Percentiles rank a stretch among this genome's conserved stretches.
Evolutionary conservation across 2,113 vertebrate species (phyloP).

Genomic region (Fukomys damarensis): DNA sequence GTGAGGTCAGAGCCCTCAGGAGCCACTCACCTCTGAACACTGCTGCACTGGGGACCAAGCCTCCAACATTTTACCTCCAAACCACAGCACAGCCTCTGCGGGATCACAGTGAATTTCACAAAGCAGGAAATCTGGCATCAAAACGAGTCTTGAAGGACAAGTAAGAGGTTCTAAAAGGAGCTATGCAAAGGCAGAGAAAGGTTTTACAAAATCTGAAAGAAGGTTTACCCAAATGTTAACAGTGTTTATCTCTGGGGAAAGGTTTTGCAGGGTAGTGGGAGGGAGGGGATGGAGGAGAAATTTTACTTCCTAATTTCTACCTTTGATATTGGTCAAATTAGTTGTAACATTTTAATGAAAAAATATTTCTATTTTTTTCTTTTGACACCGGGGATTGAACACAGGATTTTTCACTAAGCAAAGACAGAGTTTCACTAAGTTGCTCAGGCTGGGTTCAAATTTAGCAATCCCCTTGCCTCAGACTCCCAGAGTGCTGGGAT

Average conservation of each 20-base stretch:
- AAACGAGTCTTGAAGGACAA: not conserved
- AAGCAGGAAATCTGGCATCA: not conserved
- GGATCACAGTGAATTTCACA: not conserved
- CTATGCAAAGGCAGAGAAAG: not conserved
- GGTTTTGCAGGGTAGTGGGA: not conserved
- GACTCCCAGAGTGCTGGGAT: not conserved
- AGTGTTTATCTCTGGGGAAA: not conserved
- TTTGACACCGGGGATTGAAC: not conserved
- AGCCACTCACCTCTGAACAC: not conserved
- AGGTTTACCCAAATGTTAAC: constrained; percentile 19
- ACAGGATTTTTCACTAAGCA: not conserved
- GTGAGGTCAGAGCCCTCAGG: not conserved
- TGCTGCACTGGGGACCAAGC: not conserved
- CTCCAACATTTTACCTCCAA: not conserved
- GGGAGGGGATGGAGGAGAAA: not conserved
- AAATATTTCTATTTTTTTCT: not conserved
- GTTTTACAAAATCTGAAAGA: not conserved
- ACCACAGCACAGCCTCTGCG: not conserved
- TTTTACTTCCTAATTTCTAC: not conserved
- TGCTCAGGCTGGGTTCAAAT: not conserved
- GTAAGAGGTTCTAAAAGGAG: not conserved
- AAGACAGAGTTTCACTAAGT: not conserved
- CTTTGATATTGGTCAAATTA: constrained; percentile 9
- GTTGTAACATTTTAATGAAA: not conserved
- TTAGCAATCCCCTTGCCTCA: not conserved